Percentiles rank a stretch among this genome's conserved stretches.
Conservation (phyloP, 2,797 vertebrate species). For the Hipposideros larvatus region DNA sequence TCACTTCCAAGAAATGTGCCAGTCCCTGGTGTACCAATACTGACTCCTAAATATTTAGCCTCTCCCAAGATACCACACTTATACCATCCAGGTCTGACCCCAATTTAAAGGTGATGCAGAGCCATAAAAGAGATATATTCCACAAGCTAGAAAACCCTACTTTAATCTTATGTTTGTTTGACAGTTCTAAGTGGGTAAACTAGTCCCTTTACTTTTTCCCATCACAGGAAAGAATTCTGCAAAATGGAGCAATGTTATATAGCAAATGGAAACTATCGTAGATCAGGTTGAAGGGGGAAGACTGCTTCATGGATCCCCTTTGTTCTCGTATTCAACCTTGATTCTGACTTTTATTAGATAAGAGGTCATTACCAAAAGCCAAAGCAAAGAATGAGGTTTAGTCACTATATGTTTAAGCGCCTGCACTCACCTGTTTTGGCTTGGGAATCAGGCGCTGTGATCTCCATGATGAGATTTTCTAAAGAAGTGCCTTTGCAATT, state of each 20-base stretch:
- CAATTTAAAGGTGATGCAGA: background rate
- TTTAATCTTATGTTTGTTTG: constrained; percentile 24
- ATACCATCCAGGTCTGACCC: background rate
- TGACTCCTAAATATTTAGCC: background rate
- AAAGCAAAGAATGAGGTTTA: constrained; percentile 51
- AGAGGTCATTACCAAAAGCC: background rate
- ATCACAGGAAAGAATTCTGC: background rate
- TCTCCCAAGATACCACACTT: background rate
- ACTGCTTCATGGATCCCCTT: background rate
- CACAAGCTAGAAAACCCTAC: background rate
- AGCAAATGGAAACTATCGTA: background rate
- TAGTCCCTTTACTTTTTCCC: constrained; percentile 26
- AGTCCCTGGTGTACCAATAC: background rate
- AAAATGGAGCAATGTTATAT: constrained; percentile 47
- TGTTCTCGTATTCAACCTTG: constrained; percentile 33
- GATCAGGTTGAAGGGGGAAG: background rate
- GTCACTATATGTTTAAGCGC: background rate
- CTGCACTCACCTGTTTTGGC: constrained; percentile 92
- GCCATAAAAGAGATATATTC: background rate
- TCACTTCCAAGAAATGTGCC: background rate
- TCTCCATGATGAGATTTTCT: constrained; percentile 94
- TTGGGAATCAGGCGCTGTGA: constrained; percentile 92
- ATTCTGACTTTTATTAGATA: constrained; percentile 57
- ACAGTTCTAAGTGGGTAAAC: background rate
- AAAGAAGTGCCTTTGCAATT: constrained; percentile 93